phyloP scores from a whole-genome alignment of 2,113 vertebrate species.

The Heteronetta atricapilla region DNA sequence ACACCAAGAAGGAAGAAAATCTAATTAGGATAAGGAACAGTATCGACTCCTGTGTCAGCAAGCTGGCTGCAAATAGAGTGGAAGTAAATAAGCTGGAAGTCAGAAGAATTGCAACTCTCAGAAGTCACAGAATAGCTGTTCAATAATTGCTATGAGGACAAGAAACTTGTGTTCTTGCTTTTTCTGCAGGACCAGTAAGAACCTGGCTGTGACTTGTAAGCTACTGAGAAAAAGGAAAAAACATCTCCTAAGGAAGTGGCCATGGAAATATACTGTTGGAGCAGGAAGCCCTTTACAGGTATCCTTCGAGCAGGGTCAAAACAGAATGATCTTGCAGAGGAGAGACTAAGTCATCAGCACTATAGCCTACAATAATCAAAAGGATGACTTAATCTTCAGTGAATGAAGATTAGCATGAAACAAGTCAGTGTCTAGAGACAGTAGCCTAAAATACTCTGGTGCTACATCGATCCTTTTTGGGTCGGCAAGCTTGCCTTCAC shows the following conservation, averaged over 20 bases:
- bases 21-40: background rate
- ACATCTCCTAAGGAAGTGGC: background rate
- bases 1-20: background rate
- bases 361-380: background rate
- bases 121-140: background rate
- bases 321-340: background rate
- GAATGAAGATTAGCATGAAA: background rate
- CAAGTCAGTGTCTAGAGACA: background rate
- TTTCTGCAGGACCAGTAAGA: background rate
- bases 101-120: background rate
- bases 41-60: background rate
- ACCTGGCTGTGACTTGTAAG: background rate
- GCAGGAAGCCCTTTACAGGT: background rate
- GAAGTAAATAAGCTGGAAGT: background rate
- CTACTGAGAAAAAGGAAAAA: background rate
- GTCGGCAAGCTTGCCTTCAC: background rate
- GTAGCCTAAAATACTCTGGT: slow-evolving; percentile 13
- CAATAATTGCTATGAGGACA: background rate
- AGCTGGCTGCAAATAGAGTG: background rate
- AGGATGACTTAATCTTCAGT: background rate
- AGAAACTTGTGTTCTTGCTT: background rate
- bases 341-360: background rate
- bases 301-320: background rate
- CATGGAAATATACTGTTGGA: background rate
- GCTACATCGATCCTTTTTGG: background rate